Base-by-base conservation (phyloP, 2,888 invertebrate species). In the Augiades crinisus region DNA sequence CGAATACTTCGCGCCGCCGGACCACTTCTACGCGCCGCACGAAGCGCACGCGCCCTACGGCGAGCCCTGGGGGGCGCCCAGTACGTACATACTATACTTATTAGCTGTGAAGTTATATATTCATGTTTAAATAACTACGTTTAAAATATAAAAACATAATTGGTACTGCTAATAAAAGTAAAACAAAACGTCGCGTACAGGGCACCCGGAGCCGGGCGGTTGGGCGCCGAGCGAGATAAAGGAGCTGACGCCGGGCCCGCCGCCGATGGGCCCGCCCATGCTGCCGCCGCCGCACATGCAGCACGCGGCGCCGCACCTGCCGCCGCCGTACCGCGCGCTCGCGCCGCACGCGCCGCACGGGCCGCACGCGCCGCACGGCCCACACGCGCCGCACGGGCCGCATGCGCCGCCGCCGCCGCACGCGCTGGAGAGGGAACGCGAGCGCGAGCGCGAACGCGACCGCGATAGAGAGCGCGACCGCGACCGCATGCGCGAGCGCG, bases 161-260 rank as follows among this genome's bases (percentile, higher is more conserved):
- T n/a, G n/a, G n/a, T n/a, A n/a, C n/a, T n/a, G n/a, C n/a, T n/a
- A n/a, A n/a, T n/a, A n/a, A n/a, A n/a, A n/a, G n/a, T n/a, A n/a
- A n/a, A n/a, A n/a, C n/a, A n/a, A n/a, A n/a, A n/a, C n/a, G n/a
- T n/a, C n/a, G 24, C 5, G 10, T 7, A n/a, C 60, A 83, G 83
- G 79, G 22, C 83, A 82, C 57, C 74, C 76, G 0, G 91, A 91
- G 58, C 81, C 81, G 56, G 70, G 75, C 3, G 91, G 89, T 12
- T 94, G 94, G 94, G 89, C 90, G 17, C 93, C 94, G 5, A 78
- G 78, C 3, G 93, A 94, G 58, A 93, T 94, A 49, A 94, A 94
- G 72, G 92, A 94, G 68, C 77, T 94, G 52, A 93, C 94, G 0
- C 93, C 93, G 0, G 93, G 92, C 0, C 75, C 75, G 6, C 75